Conservation (phyloP, 2,113 vertebrate species). For the cat (Felis catus) region DNA sequence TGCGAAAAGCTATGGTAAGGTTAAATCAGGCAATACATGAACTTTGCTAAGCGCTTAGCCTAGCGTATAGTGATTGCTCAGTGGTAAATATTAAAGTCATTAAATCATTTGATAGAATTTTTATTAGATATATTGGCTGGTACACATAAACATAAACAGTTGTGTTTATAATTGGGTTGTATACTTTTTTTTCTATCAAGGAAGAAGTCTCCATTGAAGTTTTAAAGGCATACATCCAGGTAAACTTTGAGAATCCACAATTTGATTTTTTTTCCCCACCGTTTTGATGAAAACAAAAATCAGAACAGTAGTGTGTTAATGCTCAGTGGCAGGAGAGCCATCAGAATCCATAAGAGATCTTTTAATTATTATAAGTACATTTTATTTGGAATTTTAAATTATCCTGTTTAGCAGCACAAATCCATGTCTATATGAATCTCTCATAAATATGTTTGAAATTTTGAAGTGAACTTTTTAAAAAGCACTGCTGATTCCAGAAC, state of each 20-base stretch:
- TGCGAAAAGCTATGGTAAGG: not conserved
- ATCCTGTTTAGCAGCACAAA: not conserved
- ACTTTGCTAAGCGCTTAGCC: not conserved
- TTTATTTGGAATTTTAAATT: not conserved
- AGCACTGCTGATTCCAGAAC: conserved; percentile 3
- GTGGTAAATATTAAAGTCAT: conserved; percentile 1
- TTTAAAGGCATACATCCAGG: conserved; percentile 92
- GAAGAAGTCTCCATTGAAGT: conserved; percentile 93
- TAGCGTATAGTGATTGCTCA: not conserved
- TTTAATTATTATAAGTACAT: conserved; percentile 7
- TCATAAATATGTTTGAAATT: conserved; percentile 43
- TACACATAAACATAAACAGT: not conserved
- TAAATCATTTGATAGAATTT: conserved; percentile 38
- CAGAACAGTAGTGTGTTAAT: conserved; percentile 40
- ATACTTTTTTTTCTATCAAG: conserved; percentile 81
- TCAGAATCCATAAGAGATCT: not conserved
- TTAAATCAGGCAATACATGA: not conserved
- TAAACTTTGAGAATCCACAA: conserved; percentile 76
- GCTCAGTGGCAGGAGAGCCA: not conserved
- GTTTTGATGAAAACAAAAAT: conserved; percentile 56
- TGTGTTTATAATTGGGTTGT: conserved; percentile 61
- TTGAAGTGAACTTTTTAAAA: conserved; percentile 26
- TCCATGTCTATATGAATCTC: not conserved
- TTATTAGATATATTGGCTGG: conserved; percentile 23
- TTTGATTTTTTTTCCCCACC: not conserved